Evolutionary conservation across 2,888 invertebrate species (phyloP).

Genomic region (Pocota personata): DNA sequence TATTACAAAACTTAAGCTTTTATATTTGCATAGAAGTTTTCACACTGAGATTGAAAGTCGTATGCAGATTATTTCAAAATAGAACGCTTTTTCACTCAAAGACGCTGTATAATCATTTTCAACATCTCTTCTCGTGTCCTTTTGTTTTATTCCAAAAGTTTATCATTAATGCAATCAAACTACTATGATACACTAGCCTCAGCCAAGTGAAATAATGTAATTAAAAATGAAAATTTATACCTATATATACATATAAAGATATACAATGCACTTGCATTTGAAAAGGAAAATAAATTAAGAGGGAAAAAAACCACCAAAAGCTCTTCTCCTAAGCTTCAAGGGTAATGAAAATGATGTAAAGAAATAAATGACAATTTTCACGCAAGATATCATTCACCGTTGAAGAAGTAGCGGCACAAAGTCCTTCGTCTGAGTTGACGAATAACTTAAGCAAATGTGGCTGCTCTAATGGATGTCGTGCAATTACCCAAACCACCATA

Average conservation of each 20-base stretch:
- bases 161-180: not conserved
- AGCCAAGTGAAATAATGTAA: not conserved
- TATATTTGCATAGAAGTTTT: not conserved
- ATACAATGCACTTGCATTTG: not conserved
- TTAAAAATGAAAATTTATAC: not conserved
- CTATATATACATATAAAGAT: too few relatives aligned
- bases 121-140: too few relatives aligned
- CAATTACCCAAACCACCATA: slow-evolving; percentile 51
- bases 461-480: slow-evolving; percentile 54
- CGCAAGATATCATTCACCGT: slow-evolving; percentile 55
- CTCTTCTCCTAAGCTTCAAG: slow-evolving; percentile 10
- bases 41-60: too few relatives aligned
- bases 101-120: too few relatives aligned
- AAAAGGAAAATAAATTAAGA: not conserved
- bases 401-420: slow-evolving; percentile 28
- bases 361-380: slow-evolving; percentile 61
- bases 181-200: too few relatives aligned
- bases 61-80: too few relatives aligned
- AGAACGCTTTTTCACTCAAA: too few relatives aligned
- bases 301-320: not conserved
- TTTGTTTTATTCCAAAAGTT: not conserved
- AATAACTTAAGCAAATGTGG: slow-evolving; percentile 49
- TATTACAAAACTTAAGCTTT: not conserved
- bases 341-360: slow-evolving; percentile 43
- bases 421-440: slow-evolving; percentile 47